Evolutionary conservation across 2,113 vertebrate genomes (phyloP), one percentile per base, ranked within the genome.

Genomic region (Perognathus longimembris): DNA sequence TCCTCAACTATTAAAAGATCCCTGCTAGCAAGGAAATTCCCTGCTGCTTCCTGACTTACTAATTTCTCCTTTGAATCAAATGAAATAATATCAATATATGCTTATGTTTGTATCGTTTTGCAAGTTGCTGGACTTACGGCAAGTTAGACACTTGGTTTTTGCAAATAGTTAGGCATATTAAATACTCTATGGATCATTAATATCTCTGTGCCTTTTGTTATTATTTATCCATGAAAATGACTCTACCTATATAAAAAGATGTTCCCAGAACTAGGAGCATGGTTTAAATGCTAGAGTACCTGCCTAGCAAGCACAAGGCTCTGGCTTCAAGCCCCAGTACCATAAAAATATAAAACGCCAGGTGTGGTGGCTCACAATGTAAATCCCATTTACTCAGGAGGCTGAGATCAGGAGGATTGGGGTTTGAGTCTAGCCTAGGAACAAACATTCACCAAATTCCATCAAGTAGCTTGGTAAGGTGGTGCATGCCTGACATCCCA

Each of bases 181-280:
- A 93, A 91, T 42, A 45, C 54, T 45, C 0, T 42, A 36, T 57
- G 20, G 38, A 80, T 77, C 75, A 73, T 54, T 88, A 73, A 75
- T 45, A 78, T 59, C 34, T 79, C 45, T 89, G 38, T 38, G 28
- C 76, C 26, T 85, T 87, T 82, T 82, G 57, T 83, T 91, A 54
- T 78, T 74, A 54, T 77, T 76, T 57, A n/a, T 36, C 40, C 45
- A 38, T 73, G 22, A 85, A 85, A 91, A 71, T 78, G 69, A 78
- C 82, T 85, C 34, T 50, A 96, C 70, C 54, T 76, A 28, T 85
- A 24, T 66, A 81, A 94, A 95, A 85, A 34, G 24, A 30, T 59
- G 18, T 45, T 82, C 73, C 45, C 38, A 54, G 17, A 54, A 54
- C 50, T 54, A 15, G 50, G 50, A 15, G 15, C 50, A 54, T 54